Percentiles rank a stretch among this genome's conserved stretches.
Conservation (phyloP, 2,797 vertebrate species). For the Crenichthys baileyi region DNA sequence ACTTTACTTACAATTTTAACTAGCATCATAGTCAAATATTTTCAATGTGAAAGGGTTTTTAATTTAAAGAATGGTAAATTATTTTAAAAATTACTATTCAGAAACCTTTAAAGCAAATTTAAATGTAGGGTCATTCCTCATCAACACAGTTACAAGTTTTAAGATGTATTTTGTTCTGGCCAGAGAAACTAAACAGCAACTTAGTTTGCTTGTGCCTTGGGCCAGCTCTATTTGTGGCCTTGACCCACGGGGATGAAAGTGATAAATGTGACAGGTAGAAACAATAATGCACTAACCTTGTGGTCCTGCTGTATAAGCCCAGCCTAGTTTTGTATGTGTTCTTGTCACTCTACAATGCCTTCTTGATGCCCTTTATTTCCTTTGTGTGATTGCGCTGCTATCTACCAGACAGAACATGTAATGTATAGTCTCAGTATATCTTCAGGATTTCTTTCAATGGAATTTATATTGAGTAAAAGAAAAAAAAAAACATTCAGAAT, state of each 20-base stretch:
- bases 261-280: conserved; percentile 59
- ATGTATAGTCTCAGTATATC: conserved; percentile 15
- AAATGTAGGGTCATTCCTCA: neutral
- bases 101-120: neutral
- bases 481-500: conserved; percentile 1
- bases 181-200: neutral
- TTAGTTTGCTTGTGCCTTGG: neutral
- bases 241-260: conserved; percentile 25
- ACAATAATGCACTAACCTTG: conserved; percentile 48
- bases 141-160: neutral
- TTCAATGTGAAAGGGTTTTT: no score
- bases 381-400: neutral
- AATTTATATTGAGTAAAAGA: conserved; percentile 45
- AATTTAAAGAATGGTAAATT: no score
- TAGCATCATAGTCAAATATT: no score
- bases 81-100: no score
- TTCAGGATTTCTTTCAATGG: conserved; percentile 20
- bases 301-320: conserved; percentile 28
- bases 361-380: neutral
- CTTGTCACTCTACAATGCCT: conserved; percentile 14
- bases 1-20: neutral
- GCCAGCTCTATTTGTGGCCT: conserved; percentile 29
- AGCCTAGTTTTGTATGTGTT: conserved; percentile 37
- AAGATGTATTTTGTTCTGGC: neutral
- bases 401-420: neutral